Evolutionary conservation across 2,888 invertebrate species (phyloP).

Genomic region (Clitarchus hookeri): DNA sequence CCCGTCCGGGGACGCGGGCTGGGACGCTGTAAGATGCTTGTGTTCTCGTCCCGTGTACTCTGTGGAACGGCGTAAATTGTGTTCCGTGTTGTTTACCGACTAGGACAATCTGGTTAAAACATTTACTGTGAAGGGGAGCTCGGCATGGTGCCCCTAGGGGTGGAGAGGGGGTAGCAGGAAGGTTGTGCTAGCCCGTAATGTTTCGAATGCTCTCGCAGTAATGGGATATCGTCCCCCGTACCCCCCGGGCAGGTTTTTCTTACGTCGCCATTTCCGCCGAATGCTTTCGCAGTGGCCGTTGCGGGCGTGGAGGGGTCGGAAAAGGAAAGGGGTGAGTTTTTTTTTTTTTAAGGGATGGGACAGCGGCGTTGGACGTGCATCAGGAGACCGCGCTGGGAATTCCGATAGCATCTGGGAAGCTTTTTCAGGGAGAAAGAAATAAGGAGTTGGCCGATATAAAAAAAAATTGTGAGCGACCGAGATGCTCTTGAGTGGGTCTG

Average conservation of each 20-base stretch:
- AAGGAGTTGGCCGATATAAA: too few species aligned
- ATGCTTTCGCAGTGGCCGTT: too few species aligned
- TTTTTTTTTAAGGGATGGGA: not conserved
- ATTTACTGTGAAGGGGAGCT: not conserved
- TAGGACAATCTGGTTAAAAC: constrained; percentile 14
- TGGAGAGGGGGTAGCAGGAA: not conserved
- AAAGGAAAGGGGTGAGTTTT: not conserved
- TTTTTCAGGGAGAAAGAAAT: not conserved
- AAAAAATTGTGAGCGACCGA: too few species aligned
- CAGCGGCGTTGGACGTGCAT: not conserved
- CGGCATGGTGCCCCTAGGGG: too few species aligned
- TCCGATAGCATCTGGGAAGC: not conserved
- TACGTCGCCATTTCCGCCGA: too few species aligned
- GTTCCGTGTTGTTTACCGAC: constrained; percentile 9
- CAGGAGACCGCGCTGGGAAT: not conserved
- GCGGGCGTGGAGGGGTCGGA: not conserved
- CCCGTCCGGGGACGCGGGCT: not conserved
- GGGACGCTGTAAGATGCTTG: not conserved
- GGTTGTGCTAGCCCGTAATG: not conserved
- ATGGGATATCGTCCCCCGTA: not conserved
- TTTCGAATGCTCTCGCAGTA: not conserved
- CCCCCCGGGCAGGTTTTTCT: not conserved
- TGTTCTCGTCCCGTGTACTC: not conserved
- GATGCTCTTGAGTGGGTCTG: too few species aligned
- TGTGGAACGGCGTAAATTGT: not conserved